Conservation (phyloP, 2,113 vertebrate genomes). For the Bubalus kerabau region DNA sequence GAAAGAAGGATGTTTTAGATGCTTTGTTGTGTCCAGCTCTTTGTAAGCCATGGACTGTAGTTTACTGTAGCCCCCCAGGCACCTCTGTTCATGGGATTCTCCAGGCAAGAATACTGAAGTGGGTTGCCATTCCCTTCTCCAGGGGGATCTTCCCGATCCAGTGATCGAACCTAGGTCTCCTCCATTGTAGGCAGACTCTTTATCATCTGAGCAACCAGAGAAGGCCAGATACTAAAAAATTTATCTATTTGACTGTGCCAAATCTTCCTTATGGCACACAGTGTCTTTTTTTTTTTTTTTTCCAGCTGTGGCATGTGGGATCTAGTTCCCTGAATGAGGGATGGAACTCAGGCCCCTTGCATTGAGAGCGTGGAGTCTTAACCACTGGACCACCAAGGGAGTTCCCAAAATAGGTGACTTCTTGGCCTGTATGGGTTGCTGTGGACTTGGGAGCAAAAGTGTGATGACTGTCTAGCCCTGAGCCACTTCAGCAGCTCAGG, state of each 20-base stretch:
- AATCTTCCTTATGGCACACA: neutral
- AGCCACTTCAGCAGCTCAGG: neutral
- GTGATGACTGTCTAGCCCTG: neutral
- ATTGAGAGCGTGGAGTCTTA: neutral
- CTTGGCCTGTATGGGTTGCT: neutral
- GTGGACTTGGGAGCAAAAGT: neutral
- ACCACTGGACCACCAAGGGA: neutral
- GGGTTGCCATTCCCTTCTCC: neutral
- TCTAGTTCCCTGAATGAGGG: neutral
- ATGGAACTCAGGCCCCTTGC: neutral
- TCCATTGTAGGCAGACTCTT: neutral
- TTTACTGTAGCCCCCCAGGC: neutral
- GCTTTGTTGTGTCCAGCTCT: neutral
- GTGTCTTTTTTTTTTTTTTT: neutral
- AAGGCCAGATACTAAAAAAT: neutral
- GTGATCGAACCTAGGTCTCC: neutral
- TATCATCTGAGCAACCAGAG: neutral
- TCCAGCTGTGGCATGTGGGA: neutral
- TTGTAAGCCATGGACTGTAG: neutral
- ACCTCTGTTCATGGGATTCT: neutral
- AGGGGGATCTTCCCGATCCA: neutral
- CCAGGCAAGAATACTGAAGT: neutral
- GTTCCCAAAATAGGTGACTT: neutral
- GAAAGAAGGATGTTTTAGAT: neutral
- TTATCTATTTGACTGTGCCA: neutral